phyloP scores from a whole-genome alignment of 2,797 vertebrate genomes.

The Tangara arthus region DNA sequence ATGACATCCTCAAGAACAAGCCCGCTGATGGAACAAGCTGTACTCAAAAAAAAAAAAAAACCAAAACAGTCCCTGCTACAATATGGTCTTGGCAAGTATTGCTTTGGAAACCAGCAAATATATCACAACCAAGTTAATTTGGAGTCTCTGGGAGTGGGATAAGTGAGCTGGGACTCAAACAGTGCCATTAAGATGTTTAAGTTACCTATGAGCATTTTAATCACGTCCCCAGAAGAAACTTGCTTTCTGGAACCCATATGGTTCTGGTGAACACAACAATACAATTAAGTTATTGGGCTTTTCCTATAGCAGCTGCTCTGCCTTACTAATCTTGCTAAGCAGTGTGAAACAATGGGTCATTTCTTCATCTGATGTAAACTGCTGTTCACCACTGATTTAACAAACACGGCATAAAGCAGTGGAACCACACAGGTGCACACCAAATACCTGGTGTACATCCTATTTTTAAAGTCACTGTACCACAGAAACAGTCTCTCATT shows the following conservation, averaged over 20 bases:
- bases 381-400: neutral
- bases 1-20: neutral
- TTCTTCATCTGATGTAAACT: neutral
- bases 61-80: neutral
- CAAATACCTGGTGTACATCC: neutral
- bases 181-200: neutral
- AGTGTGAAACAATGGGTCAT: neutral
- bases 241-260: neutral
- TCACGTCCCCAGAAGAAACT: rapidly evolving
- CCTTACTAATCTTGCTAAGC: neutral
- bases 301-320: neutral
- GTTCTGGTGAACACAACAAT: neutral
- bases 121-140: neutral
- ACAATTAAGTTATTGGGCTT: neutral
- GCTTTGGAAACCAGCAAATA: neutral
- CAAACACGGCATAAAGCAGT: neutral
- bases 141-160: neutral
- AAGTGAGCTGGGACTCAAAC: neutral
- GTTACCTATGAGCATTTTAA: neutral
- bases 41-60: neutral
- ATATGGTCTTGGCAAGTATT: neutral
- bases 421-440: neutral
- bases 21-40: neutral
- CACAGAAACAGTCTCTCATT: neutral
- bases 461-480: neutral